Percentiles rank a stretch among this genome's conserved stretches.
Conservation (phyloP, 2,797 vertebrate genomes). For the Danionella dracula region DNA sequence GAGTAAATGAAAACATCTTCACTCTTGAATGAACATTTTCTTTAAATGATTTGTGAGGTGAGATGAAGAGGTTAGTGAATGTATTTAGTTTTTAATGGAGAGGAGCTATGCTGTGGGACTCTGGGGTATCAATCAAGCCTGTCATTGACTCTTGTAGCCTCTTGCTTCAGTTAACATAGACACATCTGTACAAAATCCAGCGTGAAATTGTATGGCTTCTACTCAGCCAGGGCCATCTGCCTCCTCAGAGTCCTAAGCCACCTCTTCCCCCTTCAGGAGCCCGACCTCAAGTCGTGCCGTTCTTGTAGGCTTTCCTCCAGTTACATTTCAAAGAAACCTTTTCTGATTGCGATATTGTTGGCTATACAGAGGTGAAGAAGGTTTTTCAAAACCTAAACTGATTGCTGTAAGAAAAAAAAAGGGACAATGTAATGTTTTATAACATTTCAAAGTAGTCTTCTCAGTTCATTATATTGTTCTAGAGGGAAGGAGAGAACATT, state of each 20-base stretch:
- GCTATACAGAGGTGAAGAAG: too few species aligned
- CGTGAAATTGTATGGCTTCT: slow-evolving; percentile 91
- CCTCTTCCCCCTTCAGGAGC: slow-evolving; percentile 9
- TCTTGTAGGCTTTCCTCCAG: neutral
- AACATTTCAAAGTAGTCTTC: too few species aligned
- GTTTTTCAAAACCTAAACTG: too few species aligned
- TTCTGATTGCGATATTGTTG: too few species aligned
- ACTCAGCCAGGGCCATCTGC: slow-evolving; percentile 74
- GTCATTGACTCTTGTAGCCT: slow-evolving; percentile 67
- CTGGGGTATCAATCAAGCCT: slow-evolving; percentile 62
- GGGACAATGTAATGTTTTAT: too few species aligned
- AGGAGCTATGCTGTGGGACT: slow-evolving; percentile 42
- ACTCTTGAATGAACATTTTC: slow-evolving; percentile 6
- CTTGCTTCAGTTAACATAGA: slow-evolving; percentile 78
- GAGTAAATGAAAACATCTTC: slow-evolving; percentile 13
- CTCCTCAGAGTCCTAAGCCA: slow-evolving; percentile 30
- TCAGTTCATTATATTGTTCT: too few species aligned
- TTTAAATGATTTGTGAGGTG: neutral
- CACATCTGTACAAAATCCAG: slow-evolving; percentile 85
- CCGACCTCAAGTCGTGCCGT: neutral
- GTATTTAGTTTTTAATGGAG: neutral
- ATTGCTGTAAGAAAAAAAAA: too few species aligned
- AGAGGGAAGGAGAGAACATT: too few species aligned
- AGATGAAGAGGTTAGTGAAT: neutral
- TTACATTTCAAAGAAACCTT: too few species aligned